Base-by-base conservation (phyloP, 1,140 invertebrate species). In the Penaeus vannamei region DNA sequence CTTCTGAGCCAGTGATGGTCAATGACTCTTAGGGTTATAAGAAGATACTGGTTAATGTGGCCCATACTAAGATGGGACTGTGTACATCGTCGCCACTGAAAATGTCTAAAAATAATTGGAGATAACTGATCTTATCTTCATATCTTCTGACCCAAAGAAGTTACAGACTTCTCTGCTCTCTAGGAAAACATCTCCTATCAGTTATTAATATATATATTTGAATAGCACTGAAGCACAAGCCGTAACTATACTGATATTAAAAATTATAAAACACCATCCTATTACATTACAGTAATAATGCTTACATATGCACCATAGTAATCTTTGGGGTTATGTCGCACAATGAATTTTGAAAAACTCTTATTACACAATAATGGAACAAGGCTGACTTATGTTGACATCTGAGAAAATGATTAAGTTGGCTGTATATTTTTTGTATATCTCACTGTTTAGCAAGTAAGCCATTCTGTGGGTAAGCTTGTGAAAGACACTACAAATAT, bases 211-310 rank as follows among this genome's bases (percentile, higher is more conserved):
- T 89, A 89, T 83, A 89, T 89, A 84, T 85, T 89, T 84, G 84
- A 84, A 85, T 84, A 89, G 87, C 87, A 89, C 82, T 84, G 87
- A 89, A 89, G 87, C 87, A 89, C 82, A 89, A 89, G 87, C 87
- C 76, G 53, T 89, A 89, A 84, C 87, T 89, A 89, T 66, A 89
- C 64, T 89, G 62, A 89, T 89, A 89, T 84, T 89, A 69, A 84
- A 89, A 89, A 84, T 89, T 80, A 89, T 85, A 84, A 89, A 89
- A 86, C 85, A 86, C 85, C 85, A 79, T 86, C 85, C 85, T 86
- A 86, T 79, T 86, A 86, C 85, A 86, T 59, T 86, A 86, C 85
- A 86, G 42, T 85, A 85, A 86, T 86, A 86, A 86, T 86, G 85
- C 85, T 86, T 86, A 86, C 76, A 86, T 86, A 86, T 80, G 85